Percentiles rank a stretch among this genome's conserved stretches.
These are phyloP conservation scores for Listronotus bonariensis DNA, from an alignment of 1,140 invertebrate species.

Conservation along the genomic window DNA sequence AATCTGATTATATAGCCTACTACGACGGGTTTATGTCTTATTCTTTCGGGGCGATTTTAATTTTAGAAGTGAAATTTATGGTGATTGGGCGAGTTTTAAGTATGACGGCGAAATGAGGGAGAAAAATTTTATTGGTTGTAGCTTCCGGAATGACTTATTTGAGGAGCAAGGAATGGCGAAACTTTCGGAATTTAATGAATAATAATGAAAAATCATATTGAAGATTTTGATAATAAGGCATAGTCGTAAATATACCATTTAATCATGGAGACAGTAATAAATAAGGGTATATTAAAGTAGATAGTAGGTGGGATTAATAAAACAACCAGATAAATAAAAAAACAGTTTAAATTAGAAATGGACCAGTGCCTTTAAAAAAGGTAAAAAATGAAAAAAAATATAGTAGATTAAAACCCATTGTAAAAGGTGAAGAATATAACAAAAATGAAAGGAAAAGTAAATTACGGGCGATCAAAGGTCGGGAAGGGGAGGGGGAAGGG, in stretches of 20 bases:
- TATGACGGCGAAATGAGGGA: slow-evolving; percentile 35
- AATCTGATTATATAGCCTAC: slow-evolving; percentile 37
- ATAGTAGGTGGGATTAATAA: background rate
- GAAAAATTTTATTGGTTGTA: slow-evolving; percentile 36
- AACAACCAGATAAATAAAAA: background rate
- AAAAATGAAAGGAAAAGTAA: too few relatives aligned
- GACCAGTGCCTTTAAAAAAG: too few relatives aligned
- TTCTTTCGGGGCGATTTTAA: slow-evolving; percentile 35
- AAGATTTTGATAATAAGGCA: background rate
- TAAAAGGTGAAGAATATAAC: too few relatives aligned
- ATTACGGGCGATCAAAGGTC: too few relatives aligned
- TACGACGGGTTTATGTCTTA: slow-evolving; percentile 34
- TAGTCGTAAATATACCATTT: too few relatives aligned
- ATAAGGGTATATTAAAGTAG: too few relatives aligned
- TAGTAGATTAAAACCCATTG: too few relatives aligned
- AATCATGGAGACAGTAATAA: too few relatives aligned
- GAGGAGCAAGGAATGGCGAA: slow-evolving; percentile 5
- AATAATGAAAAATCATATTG: slow-evolving; percentile 26
- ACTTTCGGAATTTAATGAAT: slow-evolving; percentile 26
- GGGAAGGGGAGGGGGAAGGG: too few relatives aligned
- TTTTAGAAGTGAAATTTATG: slow-evolving; percentile 36
- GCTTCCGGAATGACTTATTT: slow-evolving; percentile 17
- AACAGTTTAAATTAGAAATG: background rate
- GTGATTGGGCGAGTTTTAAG: slow-evolving; percentile 37
- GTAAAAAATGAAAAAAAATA: too few relatives aligned